phyloP scores from a whole-genome alignment of 2,888 invertebrate species.

The Dysmachus trigonus region DNA sequence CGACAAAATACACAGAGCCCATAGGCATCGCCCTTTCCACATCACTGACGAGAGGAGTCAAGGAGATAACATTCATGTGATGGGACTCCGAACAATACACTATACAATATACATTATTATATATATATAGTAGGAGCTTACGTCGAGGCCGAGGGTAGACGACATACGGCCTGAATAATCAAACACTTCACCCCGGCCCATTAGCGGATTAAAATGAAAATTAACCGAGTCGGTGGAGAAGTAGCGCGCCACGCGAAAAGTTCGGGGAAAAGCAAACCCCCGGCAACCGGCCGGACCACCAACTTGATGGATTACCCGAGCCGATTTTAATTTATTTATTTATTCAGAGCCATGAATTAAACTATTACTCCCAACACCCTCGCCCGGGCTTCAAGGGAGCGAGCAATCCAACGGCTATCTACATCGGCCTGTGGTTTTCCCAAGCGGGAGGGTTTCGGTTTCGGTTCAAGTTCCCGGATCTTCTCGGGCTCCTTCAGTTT shows the following conservation, averaged over 20 bases:
- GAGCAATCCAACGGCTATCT: background rate
- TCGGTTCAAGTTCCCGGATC: background rate
- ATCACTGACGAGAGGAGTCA: constrained; percentile 18
- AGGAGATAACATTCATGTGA: constrained; percentile 35
- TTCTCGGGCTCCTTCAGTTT: background rate
- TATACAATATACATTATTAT: background rate
- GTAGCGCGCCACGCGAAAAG: constrained; percentile 29
- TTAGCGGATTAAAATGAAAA: constrained; percentile 50
- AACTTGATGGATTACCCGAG: constrained; percentile 50
- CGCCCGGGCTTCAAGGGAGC: background rate
- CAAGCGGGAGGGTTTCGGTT: background rate
- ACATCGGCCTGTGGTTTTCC: background rate
- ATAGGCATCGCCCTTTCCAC: background rate
- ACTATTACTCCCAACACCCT: constrained; percentile 40
- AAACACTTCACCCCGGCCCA: constrained; percentile 41
- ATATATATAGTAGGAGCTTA: background rate
- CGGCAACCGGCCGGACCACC: background rate
- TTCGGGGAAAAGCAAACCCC: background rate
- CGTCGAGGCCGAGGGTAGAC: background rate
- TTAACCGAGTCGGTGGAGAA: constrained; percentile 29
- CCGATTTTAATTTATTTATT: constrained; percentile 52
- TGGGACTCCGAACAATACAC: background rate
- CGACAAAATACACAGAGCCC: constrained; percentile 33
- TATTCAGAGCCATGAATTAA: constrained; percentile 50
- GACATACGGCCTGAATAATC: constrained; percentile 38